Evolutionary conservation across 2,113 vertebrate genomes (phyloP).

Genomic region (Hippopotamus amphibius): DNA sequence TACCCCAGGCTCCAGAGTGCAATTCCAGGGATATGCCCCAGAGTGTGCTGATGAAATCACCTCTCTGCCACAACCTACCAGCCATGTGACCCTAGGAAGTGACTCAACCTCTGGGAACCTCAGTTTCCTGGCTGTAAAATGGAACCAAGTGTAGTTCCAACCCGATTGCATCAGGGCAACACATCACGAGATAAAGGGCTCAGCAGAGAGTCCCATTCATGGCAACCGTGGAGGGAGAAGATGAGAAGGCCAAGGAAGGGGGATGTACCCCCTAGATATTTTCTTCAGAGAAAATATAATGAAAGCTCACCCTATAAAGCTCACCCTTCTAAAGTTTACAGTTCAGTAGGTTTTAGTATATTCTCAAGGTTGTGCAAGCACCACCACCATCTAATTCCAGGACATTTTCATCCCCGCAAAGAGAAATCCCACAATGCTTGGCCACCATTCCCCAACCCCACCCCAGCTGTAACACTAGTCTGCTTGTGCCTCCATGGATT

Average conservation of each 20-base stretch:
- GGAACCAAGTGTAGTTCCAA: not conserved
- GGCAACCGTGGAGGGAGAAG: no score
- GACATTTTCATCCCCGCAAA: not conserved
- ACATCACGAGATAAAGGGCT: accelerated
- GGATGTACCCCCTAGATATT: not conserved
- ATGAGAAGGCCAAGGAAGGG: accelerated
- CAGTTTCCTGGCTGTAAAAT: not conserved
- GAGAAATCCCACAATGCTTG: not conserved
- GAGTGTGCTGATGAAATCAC: not conserved
- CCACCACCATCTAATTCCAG: not conserved
- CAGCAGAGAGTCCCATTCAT: not conserved
- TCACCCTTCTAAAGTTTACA: not conserved
- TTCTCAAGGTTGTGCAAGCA: not conserved
- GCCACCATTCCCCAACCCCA: not conserved
- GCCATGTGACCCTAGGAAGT: not conserved
- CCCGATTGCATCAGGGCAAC: not conserved
- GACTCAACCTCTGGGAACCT: not conserved
- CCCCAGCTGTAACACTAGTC: not conserved
- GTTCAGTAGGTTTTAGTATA: not conserved
- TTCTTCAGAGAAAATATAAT: not conserved
- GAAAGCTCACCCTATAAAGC: not conserved
- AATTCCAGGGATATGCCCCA: not conserved
- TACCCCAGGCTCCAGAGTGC: accelerated
- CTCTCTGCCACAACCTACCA: not conserved
- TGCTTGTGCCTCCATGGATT: not conserved